phyloP scores from a whole-genome alignment of 2,888 invertebrate genomes.

The Baronia brevicornis region DNA sequence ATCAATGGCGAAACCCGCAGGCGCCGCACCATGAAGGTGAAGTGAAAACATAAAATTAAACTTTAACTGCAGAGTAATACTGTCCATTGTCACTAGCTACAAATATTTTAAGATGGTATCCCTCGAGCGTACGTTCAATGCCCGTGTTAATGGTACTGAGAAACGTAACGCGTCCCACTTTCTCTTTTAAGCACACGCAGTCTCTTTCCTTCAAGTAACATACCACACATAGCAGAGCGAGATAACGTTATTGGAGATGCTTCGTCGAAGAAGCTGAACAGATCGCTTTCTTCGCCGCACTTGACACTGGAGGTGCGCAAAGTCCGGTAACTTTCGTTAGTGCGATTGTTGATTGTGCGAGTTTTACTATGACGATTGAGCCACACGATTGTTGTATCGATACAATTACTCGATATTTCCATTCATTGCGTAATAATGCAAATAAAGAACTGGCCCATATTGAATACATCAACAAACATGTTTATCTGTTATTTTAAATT shows the following conservation, averaged over 20 bases:
- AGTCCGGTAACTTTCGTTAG: slow-evolving; percentile 74
- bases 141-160: slow-evolving; percentile 70
- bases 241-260: slow-evolving; percentile 47
- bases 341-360: slow-evolving; percentile 44
- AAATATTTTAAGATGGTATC: slow-evolving; percentile 39
- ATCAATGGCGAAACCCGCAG: slow-evolving; percentile 35
- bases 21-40: slow-evolving; percentile 28
- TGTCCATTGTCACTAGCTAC: slow-evolving; percentile 19
- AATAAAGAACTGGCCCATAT: too few species aligned
- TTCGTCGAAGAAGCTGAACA: slow-evolving; percentile 47
- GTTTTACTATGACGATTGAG: slow-evolving; percentile 20
- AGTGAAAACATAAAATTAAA: slow-evolving; percentile 18
- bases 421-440: slow-evolving; percentile 12
- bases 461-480: too few species aligned
- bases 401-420: slow-evolving; percentile 13
- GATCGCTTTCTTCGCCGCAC: slow-evolving; percentile 73
- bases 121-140: slow-evolving; percentile 69
- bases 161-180: slow-evolving; percentile 75
- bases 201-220: slow-evolving; percentile 49
- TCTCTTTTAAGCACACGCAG: slow-evolving; percentile 68
- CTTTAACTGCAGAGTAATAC: slow-evolving; percentile 19
- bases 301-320: slow-evolving; percentile 68
- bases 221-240: slow-evolving; percentile 40
- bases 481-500: too few species aligned
- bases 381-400: slow-evolving; percentile 23